These are phyloP conservation scores for Thera britannica DNA, from an alignment of 2,888 invertebrate genomes.

Conservation along the genomic window DNA sequence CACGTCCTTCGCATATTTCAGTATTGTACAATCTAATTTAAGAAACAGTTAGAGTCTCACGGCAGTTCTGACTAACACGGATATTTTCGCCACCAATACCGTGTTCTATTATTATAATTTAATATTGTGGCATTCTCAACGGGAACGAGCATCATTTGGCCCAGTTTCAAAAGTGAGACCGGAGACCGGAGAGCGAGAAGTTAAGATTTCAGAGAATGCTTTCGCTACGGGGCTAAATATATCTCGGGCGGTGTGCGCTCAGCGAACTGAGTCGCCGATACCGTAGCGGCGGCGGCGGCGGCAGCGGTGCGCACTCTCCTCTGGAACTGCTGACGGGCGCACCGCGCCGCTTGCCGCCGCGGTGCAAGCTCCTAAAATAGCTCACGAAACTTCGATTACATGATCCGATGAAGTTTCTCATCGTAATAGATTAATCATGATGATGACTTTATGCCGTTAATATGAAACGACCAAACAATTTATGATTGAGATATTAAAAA, in stretches of 20 bases:
- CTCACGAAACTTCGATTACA: slow-evolving; percentile 45
- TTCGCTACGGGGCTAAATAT: slow-evolving; percentile 79
- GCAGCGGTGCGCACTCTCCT: slow-evolving; percentile 40
- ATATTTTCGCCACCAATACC: slow-evolving; percentile 79
- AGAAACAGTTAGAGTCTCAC: slow-evolving; percentile 68
- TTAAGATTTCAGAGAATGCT: slow-evolving; percentile 80
- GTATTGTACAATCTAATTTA: slow-evolving; percentile 73
- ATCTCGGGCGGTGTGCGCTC: slow-evolving; percentile 52
- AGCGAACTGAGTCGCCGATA: slow-evolving; percentile 37
- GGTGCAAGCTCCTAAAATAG: slow-evolving; percentile 67
- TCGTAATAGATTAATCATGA: slow-evolving; percentile 36
- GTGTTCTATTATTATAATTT: slow-evolving; percentile 81
- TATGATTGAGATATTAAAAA: neutral
- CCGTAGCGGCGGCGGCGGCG: slow-evolving; percentile 43
- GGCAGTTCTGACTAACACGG: slow-evolving; percentile 74
- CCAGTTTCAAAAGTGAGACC: slow-evolving; percentile 83
- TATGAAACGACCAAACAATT: neutral
- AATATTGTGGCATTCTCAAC: slow-evolving; percentile 83
- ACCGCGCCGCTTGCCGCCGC: slow-evolving; percentile 23
- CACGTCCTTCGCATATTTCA: slow-evolving; percentile 74
- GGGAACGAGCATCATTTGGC: slow-evolving; percentile 81
- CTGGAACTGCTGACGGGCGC: slow-evolving; percentile 32
- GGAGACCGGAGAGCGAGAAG: slow-evolving; percentile 78
- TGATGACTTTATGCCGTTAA: slow-evolving; percentile 36
- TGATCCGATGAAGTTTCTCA: slow-evolving; percentile 31